These are phyloP conservation scores for Sebastiscus tertius DNA, from an alignment of 2,797 vertebrate genomes.

Conservation along the genomic window DNA sequence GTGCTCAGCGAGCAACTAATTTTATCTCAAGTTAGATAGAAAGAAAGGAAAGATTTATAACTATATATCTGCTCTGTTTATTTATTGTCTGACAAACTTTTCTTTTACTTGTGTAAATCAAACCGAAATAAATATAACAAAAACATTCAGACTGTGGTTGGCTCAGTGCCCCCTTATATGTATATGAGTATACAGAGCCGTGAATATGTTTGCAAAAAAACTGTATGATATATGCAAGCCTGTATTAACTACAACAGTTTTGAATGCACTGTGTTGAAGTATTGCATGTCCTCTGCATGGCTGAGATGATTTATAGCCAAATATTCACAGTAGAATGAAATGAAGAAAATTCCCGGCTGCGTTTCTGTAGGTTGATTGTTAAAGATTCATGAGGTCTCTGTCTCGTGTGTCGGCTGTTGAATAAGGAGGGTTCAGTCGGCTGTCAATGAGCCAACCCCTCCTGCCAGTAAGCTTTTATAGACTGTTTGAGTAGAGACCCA, in stretches of 20 bases:
- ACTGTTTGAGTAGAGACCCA: constrained; percentile 40
- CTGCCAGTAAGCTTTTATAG: constrained; percentile 53
- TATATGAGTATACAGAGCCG: background rate
- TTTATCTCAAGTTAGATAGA: background rate
- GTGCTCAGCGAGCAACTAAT: constrained; percentile 11
- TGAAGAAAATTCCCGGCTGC: constrained; percentile 24
- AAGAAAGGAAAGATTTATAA: background rate
- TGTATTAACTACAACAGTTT: background rate
- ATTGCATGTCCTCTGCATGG: constrained; percentile 22
- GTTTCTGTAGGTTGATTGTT: constrained; percentile 45
- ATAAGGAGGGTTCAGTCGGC: constrained; percentile 44
- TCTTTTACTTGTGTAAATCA: background rate
- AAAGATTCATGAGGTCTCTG: constrained; percentile 33
- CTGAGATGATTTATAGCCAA: constrained; percentile 27
- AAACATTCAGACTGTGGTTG: background rate
- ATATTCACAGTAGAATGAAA: constrained; percentile 18
- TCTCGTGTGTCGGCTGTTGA: constrained; percentile 42
- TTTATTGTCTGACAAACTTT: background rate
- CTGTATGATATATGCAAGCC: constrained; percentile 9
- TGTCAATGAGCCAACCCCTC: constrained; percentile 47
- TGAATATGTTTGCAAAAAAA: constrained; percentile 2
- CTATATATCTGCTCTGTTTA: background rate
- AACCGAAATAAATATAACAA: background rate
- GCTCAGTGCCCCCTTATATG: background rate
- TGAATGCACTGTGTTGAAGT: constrained; percentile 1